Evolutionary conservation across 2,888 invertebrate species (phyloP).

Genomic region (Helicoverpa assulta): DNA sequence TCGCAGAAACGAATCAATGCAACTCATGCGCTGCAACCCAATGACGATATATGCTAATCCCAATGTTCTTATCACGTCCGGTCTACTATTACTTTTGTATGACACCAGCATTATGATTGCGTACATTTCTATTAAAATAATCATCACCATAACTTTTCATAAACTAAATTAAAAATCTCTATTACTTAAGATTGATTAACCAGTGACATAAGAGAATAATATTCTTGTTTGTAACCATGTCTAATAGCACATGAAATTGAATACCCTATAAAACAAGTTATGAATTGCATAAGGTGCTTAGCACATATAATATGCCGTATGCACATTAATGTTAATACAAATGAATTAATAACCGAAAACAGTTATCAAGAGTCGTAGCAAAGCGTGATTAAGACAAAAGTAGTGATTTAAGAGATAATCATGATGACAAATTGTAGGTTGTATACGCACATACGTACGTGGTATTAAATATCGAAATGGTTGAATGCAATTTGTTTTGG

Average conservation of each 20-base stretch:
- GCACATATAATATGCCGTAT: neutral
- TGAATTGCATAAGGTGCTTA: constrained; percentile 45
- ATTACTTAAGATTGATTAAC: constrained; percentile 46
- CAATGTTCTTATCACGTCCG: constrained; percentile 78
- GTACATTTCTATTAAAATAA: constrained; percentile 37
- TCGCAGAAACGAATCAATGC: constrained; percentile 80
- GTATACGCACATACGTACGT: constrained; percentile 2
- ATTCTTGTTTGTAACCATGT: constrained; percentile 30
- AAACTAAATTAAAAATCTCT: constrained; percentile 39
- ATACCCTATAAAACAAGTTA: constrained; percentile 47
- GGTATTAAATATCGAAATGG: constrained; percentile 29
- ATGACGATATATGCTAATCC: constrained; percentile 81
- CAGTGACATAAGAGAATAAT: constrained; percentile 45
- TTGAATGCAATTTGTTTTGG: constrained; percentile 40
- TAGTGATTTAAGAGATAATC: constrained; percentile 53
- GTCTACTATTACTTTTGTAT: constrained; percentile 75
- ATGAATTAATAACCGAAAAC: constrained; percentile 54
- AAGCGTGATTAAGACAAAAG: constrained; percentile 43
- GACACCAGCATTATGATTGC: constrained; percentile 18
- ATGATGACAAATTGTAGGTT: constrained; percentile 43
- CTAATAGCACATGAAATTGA: constrained; percentile 50
- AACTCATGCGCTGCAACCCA: constrained; percentile 73
- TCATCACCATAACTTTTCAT: constrained; percentile 41
- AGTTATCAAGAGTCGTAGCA: constrained; percentile 40
- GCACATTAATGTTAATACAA: constrained; percentile 43